Evolutionary conservation across 2,888 invertebrate genomes (phyloP).

Genomic region (Cosmopolites sordidus): DNA sequence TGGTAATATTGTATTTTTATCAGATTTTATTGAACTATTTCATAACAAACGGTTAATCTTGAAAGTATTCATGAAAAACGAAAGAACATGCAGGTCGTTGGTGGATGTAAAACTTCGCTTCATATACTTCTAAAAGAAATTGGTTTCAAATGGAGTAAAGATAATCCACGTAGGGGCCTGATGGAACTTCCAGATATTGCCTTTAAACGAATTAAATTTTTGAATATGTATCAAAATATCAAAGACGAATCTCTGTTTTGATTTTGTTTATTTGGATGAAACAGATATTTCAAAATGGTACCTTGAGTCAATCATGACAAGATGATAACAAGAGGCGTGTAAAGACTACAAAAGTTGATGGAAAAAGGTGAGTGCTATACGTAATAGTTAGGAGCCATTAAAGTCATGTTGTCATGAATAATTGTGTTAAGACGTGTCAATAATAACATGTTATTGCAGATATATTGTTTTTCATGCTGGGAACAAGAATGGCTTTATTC

Average conservation of each 20-base stretch:
- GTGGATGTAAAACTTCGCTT: neutral
- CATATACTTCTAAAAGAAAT: neutral
- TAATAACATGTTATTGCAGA: too few relatives aligned
- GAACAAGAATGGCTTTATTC: too few relatives aligned
- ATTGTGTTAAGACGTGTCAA: too few relatives aligned
- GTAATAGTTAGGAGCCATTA: too few relatives aligned
- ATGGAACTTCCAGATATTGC: slow-evolving; percentile 11
- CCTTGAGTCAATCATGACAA: slow-evolving; percentile 10
- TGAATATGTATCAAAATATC: slow-evolving; percentile 5
- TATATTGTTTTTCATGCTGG: slow-evolving; percentile 10
- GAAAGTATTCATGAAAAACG: too few relatives aligned
- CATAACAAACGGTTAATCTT: too few relatives aligned
- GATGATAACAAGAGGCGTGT: slow-evolving; percentile 15
- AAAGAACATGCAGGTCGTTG: neutral
- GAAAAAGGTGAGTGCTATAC: too few relatives aligned
- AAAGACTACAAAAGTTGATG: too few relatives aligned
- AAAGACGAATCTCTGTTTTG: slow-evolving; percentile 5
- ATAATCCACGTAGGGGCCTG: slow-evolving; percentile 9
- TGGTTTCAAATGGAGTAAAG: slow-evolving; percentile 12
- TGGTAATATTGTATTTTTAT: too few relatives aligned
- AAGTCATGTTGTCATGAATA: too few relatives aligned
- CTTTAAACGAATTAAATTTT: too few relatives aligned
- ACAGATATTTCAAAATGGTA: slow-evolving; percentile 16
- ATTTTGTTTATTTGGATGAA: slow-evolving; percentile 17
- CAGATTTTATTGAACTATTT: too few relatives aligned